Conservation (phyloP, 30 jellyfish, hydroid and myxozoan genomes). For the Hydractinia symbiolongicarpus region DNA sequence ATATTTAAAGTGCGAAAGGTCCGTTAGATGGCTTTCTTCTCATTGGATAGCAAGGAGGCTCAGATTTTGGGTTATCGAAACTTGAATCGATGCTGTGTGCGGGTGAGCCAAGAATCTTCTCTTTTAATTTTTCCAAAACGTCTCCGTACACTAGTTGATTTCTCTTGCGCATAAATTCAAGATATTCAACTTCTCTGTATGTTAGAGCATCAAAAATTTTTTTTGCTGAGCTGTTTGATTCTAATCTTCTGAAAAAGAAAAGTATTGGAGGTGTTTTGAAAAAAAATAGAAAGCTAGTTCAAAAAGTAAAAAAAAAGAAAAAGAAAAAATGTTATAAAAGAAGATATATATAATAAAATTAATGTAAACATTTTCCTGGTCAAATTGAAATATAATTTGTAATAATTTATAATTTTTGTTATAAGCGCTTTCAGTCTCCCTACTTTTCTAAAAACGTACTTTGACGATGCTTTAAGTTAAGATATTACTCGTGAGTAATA, state of each 20-base stretch:
- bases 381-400: no score
- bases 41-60: neutral
- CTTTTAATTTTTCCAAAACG: constrained; percentile 1
- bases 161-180: constrained; percentile 18
- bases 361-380: no score
- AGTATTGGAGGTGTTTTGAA: no score
- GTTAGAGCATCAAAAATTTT: neutral
- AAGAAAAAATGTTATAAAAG: neutral
- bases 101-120: constrained; percentile 6
- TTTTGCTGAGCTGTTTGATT: neutral
- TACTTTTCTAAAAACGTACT: no score
- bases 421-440: no score
- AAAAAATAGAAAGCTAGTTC: neutral
- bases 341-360: no score
- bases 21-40: neutral
- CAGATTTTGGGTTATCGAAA: constrained; percentile 2
- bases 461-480: neutral
- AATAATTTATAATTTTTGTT: no score
- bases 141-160: constrained; percentile 12
- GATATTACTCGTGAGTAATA: neutral
- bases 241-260: neutral
- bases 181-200: constrained; percentile 23
- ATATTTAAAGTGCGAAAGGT: neutral
- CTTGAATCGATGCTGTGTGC: constrained; percentile 12
- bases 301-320: neutral